Evolutionary conservation across 53 echinoderm and acorn worm species (phyloP).

Genomic region (Antedon mediterranea): DNA sequence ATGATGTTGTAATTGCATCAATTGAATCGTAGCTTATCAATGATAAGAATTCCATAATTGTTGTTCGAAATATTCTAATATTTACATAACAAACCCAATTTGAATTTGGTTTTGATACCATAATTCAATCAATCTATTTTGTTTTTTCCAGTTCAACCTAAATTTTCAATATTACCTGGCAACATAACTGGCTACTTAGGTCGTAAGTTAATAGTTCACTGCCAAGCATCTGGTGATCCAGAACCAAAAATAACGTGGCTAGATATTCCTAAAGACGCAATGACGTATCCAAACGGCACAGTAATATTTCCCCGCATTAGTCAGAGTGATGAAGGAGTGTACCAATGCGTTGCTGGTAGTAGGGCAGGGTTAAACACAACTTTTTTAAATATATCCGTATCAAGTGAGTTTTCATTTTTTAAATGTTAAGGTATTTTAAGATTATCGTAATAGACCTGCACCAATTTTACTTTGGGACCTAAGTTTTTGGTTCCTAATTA

Average conservation of each 20-base stretch:
- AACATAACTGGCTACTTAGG: slow-evolving; percentile 57
- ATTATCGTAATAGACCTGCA: too few relatives aligned
- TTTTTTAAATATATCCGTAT: slow-evolving; percentile 47
- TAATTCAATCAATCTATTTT: background rate
- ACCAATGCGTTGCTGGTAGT: slow-evolving; percentile 82
- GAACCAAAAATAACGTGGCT: slow-evolving; percentile 62
- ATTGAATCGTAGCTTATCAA: too few relatives aligned
- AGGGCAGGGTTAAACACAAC: slow-evolving; percentile 66
- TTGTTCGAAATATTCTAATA: too few relatives aligned
- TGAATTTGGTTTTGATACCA: too few relatives aligned
- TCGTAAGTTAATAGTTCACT: slow-evolving; percentile 45
- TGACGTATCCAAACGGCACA: slow-evolving; percentile 40
- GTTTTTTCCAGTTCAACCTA: slow-evolving; percentile 49
- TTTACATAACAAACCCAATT: too few relatives aligned
- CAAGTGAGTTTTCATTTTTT: slow-evolving; percentile 37
- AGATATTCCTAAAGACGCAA: slow-evolving; percentile 19
- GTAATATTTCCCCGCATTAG: slow-evolving; percentile 34
- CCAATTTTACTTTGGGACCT: too few relatives aligned
- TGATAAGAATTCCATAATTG: too few relatives aligned
- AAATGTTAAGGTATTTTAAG: background rate
- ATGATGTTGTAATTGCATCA: too few relatives aligned
- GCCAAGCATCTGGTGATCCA: slow-evolving; percentile 75
- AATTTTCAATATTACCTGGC: slow-evolving; percentile 45
- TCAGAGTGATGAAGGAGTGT: slow-evolving; percentile 55
- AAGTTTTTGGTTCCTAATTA: too few relatives aligned